These are phyloP conservation scores for Molorchus minor DNA, from an alignment of 2,888 invertebrate species.

Conservation along the genomic window DNA sequence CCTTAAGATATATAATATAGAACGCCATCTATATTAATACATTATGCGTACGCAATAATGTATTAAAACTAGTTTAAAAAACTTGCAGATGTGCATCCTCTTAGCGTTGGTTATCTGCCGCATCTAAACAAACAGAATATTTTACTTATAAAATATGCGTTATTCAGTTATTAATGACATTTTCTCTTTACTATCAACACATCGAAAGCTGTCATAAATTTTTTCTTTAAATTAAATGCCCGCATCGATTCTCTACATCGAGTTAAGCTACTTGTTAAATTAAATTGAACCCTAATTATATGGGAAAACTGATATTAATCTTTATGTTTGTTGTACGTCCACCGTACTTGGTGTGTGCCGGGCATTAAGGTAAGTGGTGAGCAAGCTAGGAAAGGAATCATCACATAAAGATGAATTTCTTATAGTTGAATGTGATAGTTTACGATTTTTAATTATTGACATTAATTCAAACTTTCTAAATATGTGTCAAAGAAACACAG, in stretches of 20 bases:
- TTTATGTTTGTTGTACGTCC: not conserved
- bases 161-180: conserved; percentile 29
- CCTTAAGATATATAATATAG: too few species aligned
- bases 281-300: not conserved
- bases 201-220: conserved; percentile 1
- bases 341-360: too few species aligned
- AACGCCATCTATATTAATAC: too few species aligned
- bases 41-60: too few species aligned
- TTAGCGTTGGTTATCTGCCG: conserved; percentile 28
- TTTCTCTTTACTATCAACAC: conserved; percentile 18
- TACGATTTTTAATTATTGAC: too few species aligned
- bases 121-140: conserved; percentile 9
- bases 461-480: too few species aligned
- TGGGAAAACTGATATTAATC: conserved; percentile 1
- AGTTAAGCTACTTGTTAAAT: conserved; percentile 4
- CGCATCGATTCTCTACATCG: not conserved
- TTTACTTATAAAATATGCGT: conserved; percentile 22
- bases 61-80: not conserved
- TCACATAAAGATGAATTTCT: too few species aligned
- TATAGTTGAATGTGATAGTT: too few species aligned
- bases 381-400: too few species aligned
- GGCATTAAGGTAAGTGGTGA: too few species aligned
- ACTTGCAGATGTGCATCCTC: conserved; percentile 9
- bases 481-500: too few species aligned
- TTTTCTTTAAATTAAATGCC: conserved; percentile 11